Evolutionary conservation across 2,113 vertebrate genomes (phyloP).

Genomic region (Climacteris rufus): DNA sequence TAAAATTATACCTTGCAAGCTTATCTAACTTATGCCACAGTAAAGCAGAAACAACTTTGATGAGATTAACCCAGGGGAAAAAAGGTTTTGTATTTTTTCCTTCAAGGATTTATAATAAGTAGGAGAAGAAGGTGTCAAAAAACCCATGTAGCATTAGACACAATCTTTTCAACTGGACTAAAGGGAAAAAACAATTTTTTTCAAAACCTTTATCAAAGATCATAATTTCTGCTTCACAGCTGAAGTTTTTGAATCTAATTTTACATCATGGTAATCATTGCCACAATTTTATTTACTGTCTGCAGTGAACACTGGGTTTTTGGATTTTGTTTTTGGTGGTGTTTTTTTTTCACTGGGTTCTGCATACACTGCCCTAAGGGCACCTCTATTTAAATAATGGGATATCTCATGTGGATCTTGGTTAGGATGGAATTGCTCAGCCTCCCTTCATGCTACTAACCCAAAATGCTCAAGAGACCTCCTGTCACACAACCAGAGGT

Average conservation of each 20-base stretch:
- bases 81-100: neutral
- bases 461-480: constrained; percentile 43
- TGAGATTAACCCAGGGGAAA: neutral
- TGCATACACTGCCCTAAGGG: neutral
- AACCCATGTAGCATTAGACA: neutral
- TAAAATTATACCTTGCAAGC: neutral
- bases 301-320: neutral
- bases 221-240: neutral
- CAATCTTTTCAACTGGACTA: neutral
- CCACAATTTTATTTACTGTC: neutral
- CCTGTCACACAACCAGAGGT: constrained; percentile 46
- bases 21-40: neutral
- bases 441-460: neutral
- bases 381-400: constrained; percentile 22
- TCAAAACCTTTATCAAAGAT: neutral
- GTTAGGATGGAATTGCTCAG: constrained; percentile 13
- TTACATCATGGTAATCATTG: neutral
- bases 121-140: neutral
- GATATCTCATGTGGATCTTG: neutral
- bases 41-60: neutral
- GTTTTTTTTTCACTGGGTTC: neutral
- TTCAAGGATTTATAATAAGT: neutral
- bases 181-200: neutral
- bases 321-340: neutral
- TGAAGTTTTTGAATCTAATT: neutral